phyloP scores from a whole-genome alignment of 2,797 vertebrate species.

The Champsocephalus esox region DNA sequence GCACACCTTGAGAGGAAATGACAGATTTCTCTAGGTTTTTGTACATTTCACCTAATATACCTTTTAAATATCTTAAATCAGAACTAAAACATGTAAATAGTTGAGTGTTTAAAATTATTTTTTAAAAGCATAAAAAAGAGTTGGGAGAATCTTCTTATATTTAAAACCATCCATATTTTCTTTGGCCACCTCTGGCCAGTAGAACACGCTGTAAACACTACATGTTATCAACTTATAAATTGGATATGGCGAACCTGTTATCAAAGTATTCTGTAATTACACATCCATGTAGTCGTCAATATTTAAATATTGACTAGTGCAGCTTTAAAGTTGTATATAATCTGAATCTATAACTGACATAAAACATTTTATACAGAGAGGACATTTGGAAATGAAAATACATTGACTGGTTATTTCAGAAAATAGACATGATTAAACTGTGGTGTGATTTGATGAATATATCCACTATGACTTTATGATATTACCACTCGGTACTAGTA shows the following conservation, averaged over 20 bases:
- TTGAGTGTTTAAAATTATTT: not conserved
- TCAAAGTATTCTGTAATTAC: not conserved
- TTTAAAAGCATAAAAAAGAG: not conserved
- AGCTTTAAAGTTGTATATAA: not conserved
- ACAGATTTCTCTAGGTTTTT: too few relatives aligned
- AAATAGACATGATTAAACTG: not conserved
- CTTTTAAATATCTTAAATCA: too few relatives aligned
- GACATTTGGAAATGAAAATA: not conserved
- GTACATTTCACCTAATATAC: too few relatives aligned
- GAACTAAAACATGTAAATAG: too few relatives aligned
- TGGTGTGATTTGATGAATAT: not conserved
- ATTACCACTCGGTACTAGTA: constrained; percentile 89
- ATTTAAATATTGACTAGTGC: not conserved
- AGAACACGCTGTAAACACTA: not conserved
- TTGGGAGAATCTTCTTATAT: not conserved
- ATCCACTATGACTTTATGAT: not conserved
- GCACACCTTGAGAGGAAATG: too few relatives aligned
- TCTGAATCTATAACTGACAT: not conserved
- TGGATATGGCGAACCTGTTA: not conserved
- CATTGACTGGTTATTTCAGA: not conserved
- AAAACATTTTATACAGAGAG: not conserved
- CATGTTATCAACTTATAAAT: too few relatives aligned
- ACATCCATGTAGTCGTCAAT: not conserved
- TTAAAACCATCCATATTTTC: not conserved
- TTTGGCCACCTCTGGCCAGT: not conserved